phyloP scores from a whole-genome alignment of 1,140 invertebrate genomes.

The Carposina sasakii region DNA sequence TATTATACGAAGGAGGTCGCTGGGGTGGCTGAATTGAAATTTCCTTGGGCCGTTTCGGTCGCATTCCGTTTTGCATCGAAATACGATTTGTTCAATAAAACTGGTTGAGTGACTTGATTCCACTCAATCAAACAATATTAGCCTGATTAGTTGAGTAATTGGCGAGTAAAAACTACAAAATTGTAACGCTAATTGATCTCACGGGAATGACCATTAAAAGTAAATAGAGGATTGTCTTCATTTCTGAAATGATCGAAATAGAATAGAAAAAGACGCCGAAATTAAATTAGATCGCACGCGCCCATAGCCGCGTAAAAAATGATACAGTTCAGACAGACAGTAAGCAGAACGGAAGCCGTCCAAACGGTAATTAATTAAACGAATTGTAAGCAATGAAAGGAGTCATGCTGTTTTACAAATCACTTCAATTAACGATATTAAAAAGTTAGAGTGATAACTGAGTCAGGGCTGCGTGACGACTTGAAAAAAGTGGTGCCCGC shows the following conservation, averaged over 20 bases:
- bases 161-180: too few species aligned
- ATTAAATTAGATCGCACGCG: too few species aligned
- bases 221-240: too few species aligned
- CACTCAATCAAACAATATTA: constrained; percentile 47
- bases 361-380: constrained; percentile 70
- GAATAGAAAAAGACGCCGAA: too few species aligned
- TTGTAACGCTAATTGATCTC: too few species aligned
- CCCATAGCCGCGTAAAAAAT: constrained; percentile 50
- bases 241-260: too few species aligned
- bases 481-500: constrained; percentile 7
- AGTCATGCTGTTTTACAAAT: constrained; percentile 72
- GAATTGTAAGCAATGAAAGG: constrained; percentile 70
- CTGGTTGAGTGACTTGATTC: constrained; percentile 51
- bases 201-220: constrained; percentile 20
- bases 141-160: too few species aligned
- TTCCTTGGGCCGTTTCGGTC: constrained; percentile 41
- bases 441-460: constrained; percentile 64
- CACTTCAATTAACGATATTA: constrained; percentile 71
- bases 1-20: constrained; percentile 68
- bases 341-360: constrained; percentile 59
- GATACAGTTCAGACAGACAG: constrained; percentile 37
- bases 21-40: constrained; percentile 53
- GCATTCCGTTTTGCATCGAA: constrained; percentile 41
- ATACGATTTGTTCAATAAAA: constrained; percentile 38
- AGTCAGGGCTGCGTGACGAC: constrained; percentile 43